A percentile compares a stretch with the other conserved stretches of the same genome.
These are phyloP conservation scores for Acyrthosiphon pisum DNA, from an alignment of 1,140 invertebrate species.

Conservation along the genomic window DNA sequence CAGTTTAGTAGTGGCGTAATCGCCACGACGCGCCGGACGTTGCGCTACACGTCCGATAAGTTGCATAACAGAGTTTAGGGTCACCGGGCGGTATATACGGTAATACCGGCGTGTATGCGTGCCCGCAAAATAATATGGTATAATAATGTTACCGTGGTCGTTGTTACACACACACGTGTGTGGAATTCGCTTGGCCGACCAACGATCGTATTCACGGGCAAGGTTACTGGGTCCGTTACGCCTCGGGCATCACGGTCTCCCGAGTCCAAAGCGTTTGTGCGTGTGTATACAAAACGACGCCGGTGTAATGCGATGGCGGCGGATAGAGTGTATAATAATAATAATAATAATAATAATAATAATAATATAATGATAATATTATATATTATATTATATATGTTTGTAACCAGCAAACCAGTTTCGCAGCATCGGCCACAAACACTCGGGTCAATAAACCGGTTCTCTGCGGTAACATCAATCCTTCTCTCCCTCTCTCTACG, in stretches of 20 bases:
- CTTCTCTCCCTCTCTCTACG: slow-evolving; percentile 8
- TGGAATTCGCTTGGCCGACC: slow-evolving; percentile 38
- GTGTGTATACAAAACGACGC: background rate
- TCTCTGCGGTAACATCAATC: slow-evolving; percentile 33
- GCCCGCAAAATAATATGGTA: background rate
- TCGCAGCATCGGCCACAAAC: slow-evolving; percentile 45
- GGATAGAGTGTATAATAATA: background rate
- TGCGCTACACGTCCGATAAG: background rate
- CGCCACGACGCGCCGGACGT: background rate
- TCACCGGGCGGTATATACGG: background rate
- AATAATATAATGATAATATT: slow-evolving; percentile 24
- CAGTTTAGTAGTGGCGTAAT: background rate
- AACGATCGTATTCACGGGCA: slow-evolving; percentile 43
- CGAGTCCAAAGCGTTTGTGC: background rate
- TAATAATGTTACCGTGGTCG: background rate
- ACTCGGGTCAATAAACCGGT: slow-evolving; percentile 55
- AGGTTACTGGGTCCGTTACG: slow-evolving; percentile 57
- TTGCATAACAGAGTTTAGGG: background rate
- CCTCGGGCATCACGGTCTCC: slow-evolving; percentile 14
- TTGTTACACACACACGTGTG: background rate
- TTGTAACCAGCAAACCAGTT: slow-evolving; percentile 47
- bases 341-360: slow-evolving; percentile 35
- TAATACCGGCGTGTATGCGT: background rate
- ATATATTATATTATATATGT: background rate
- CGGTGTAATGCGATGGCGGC: background rate